These are phyloP conservation scores for Drosophila percnosoma DNA, from an alignment of 2,888 invertebrate species.

Conservation along the genomic window DNA sequence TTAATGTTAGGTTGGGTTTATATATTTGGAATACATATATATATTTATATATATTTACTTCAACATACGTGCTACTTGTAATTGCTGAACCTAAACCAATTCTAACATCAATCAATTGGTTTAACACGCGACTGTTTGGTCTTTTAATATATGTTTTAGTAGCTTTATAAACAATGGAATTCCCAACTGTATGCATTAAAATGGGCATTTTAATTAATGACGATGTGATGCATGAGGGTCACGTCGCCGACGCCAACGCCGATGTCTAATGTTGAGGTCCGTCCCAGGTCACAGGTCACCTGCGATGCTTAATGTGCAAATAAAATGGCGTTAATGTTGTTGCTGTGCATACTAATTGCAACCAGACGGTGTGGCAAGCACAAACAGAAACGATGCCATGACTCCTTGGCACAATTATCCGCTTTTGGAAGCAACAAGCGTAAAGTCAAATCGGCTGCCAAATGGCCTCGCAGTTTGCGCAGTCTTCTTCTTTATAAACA, in stretches of 20 bases:
- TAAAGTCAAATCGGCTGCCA: constrained; percentile 48
- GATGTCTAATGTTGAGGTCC: background rate
- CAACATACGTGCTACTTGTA: background rate
- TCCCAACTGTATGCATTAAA: constrained; percentile 46
- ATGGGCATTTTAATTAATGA: constrained; percentile 65
- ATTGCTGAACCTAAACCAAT: background rate
- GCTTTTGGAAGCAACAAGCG: constrained; percentile 49
- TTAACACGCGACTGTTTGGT: constrained; percentile 13
- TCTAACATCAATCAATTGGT: constrained; percentile 3
- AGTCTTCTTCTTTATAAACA: constrained; percentile 2
- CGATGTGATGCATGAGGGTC: constrained; percentile 59
- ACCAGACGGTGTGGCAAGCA: constrained; percentile 49
- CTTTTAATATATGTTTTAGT: background rate
- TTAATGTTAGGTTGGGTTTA: background rate
- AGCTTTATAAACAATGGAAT: constrained; percentile 2
- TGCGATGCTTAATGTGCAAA: constrained; percentile 65
- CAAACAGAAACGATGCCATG: constrained; percentile 1
- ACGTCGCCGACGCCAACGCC: constrained; percentile 47
- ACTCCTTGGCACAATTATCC: constrained; percentile 46
- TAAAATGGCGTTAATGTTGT: constrained; percentile 68
- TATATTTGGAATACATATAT: background rate
- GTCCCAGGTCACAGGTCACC: constrained; percentile 59
- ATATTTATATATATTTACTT: background rate
- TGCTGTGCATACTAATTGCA: constrained; percentile 75
- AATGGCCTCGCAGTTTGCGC: constrained; percentile 32